phyloP scores from a whole-genome alignment of 2,113 vertebrate species.

The Lethenteron reissneri region DNA sequence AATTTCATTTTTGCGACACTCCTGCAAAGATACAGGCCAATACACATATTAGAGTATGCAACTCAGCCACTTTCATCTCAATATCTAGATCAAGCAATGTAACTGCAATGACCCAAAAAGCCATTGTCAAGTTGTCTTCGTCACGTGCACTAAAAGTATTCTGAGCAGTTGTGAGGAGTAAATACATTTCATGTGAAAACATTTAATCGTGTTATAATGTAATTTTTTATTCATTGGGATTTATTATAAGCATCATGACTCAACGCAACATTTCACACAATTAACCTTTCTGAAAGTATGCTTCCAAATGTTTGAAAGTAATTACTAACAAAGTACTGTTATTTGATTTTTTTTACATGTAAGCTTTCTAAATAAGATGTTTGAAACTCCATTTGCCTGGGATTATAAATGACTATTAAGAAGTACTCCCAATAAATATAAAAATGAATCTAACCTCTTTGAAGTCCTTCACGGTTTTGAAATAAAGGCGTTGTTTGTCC shows the following conservation, averaged over 20 bases:
- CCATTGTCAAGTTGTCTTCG: neutral
- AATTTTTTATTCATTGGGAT: no score
- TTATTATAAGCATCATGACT: no score
- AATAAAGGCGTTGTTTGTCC: constrained; percentile 84
- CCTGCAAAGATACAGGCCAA: constrained; percentile 22
- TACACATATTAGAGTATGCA: no score
- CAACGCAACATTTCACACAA: neutral
- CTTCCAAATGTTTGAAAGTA: no score
- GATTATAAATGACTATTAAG: neutral
- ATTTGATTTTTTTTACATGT: neutral
- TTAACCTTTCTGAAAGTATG: neutral
- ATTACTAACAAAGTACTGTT: neutral
- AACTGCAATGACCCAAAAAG: neutral
- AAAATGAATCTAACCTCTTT: constrained; percentile 51
- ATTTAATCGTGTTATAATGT: neutral
- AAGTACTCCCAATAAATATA: neutral
- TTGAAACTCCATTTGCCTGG: neutral
- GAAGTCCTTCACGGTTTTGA: constrained; percentile 96
- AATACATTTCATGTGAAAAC: neutral
- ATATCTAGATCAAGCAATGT: neutral
- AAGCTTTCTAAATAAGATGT: neutral
- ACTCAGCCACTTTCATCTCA: neutral
- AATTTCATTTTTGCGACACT: constrained; percentile 76
- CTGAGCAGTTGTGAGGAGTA: neutral
- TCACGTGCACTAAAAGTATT: neutral